phyloP scores from a whole-genome alignment of 2,113 vertebrate species.

The Pyxicephalus adspersus region DNA sequence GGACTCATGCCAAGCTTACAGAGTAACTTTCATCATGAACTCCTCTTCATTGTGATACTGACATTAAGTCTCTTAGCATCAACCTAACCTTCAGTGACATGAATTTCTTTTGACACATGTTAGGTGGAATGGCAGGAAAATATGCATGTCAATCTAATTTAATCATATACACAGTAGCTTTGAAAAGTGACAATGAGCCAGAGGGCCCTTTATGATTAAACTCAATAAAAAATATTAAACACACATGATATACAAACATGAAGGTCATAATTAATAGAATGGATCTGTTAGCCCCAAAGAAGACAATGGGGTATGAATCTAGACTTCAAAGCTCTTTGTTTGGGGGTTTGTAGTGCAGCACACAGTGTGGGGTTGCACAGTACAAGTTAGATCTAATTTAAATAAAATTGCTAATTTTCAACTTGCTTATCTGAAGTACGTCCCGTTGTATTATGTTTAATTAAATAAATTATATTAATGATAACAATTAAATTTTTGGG shows the following conservation, averaged over 20 bases:
- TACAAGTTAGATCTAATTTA: too few relatives aligned
- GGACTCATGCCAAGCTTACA: neutral
- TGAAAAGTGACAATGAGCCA: neutral
- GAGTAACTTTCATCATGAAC: neutral
- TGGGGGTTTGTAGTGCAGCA: too few relatives aligned
- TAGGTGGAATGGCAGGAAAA: neutral
- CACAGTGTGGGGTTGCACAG: too few relatives aligned
- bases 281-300: neutral
- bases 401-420: too few relatives aligned
- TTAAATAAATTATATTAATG: too few relatives aligned
- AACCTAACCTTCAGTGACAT: neutral
- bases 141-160: conserved; percentile 13
- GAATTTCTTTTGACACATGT: conserved; percentile 26
- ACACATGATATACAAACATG: neutral
- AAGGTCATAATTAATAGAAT: neutral
- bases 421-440: too few relatives aligned
- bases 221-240: neutral
- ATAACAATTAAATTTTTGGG: too few relatives aligned
- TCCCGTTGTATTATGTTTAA: too few relatives aligned
- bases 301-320: too few relatives aligned
- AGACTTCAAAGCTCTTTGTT: too few relatives aligned
- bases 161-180: neutral
- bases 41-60: neutral
- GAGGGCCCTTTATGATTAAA: neutral
- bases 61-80: neutral